phyloP scores from a whole-genome alignment of 2,797 vertebrate species.

The Tenualosa ilisha region DNA sequence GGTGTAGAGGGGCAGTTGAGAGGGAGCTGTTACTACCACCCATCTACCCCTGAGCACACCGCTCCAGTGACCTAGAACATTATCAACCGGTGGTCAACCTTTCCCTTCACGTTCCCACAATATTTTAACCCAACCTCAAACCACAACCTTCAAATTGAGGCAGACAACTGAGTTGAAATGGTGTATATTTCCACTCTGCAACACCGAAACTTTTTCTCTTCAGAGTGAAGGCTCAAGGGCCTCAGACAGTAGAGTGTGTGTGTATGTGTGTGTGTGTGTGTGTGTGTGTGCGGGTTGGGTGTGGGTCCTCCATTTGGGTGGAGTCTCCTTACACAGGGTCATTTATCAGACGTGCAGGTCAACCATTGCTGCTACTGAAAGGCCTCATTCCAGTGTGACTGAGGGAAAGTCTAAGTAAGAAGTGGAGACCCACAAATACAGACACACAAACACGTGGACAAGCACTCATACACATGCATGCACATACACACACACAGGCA shows the following conservation, averaged over 20 bases:
- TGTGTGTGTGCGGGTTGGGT: background rate
- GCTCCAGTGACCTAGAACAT: conserved; percentile 4
- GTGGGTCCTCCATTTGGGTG: background rate
- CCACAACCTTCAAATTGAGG: background rate
- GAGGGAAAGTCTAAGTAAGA: background rate
- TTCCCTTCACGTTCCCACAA: background rate
- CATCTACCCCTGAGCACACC: background rate
- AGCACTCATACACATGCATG: background rate
- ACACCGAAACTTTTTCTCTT: background rate
- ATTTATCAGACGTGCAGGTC: background rate
- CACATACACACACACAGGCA: background rate
- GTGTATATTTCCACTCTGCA: background rate
- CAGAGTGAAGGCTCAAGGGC: background rate
- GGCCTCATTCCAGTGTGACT: conserved; percentile 2
- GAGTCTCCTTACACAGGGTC: conserved; percentile 9
- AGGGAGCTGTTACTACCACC: background rate
- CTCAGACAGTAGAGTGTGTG: conserved; percentile 7
- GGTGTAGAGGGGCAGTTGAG: background rate
- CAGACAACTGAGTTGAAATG: background rate
- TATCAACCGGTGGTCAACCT: background rate
- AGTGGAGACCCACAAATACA: background rate
- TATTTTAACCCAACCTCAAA: background rate
- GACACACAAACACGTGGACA: background rate
- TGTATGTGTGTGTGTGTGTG: background rate
- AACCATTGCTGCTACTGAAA: conserved; percentile 10